phyloP scores from a whole-genome alignment of 2,888 invertebrate species.

The Drosophila anomalata region DNA sequence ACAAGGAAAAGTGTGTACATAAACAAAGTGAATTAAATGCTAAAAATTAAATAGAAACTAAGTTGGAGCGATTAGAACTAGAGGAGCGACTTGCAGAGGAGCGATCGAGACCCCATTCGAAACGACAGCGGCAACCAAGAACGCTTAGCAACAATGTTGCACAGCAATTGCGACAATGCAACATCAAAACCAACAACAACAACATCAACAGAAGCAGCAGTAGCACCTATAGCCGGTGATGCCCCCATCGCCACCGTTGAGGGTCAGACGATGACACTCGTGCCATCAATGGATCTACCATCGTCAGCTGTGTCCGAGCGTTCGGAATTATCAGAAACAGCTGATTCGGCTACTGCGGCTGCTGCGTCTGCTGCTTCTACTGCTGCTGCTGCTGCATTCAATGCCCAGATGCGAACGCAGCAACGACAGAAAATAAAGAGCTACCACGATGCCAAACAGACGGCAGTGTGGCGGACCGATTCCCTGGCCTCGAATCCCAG shows the following conservation, averaged over 20 bases:
- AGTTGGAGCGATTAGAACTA: conserved; percentile 10
- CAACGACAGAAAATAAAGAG: conserved; percentile 70
- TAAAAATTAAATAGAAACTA: conserved; percentile 16
- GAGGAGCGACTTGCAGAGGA: conserved; percentile 8
- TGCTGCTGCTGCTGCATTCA: conserved; percentile 55
- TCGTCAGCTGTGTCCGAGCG: conserved; percentile 56
- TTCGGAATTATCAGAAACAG: conserved; percentile 55
- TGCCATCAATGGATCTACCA: conserved; percentile 28
- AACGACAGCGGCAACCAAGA: conserved; percentile 27
- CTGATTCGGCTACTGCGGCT: conserved; percentile 31
- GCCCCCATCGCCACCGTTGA: conserved; percentile 47
- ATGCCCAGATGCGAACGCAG: conserved; percentile 72
- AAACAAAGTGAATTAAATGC: conserved; percentile 34
- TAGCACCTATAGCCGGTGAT: conserved; percentile 44
- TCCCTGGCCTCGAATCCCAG: conserved; percentile 69
- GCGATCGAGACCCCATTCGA: conserved; percentile 1
- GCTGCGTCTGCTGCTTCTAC: conserved; percentile 34
- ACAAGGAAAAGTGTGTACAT: conserved; percentile 44
- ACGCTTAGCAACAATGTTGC: conserved; percentile 65
- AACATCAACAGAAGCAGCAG: conserved; percentile 47
- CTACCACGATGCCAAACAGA: conserved; percentile 74
- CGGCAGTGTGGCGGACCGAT: conserved; percentile 71
- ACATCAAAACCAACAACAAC: conserved; percentile 48
- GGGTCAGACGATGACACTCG: conserved; percentile 39
- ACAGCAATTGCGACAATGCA: conserved; percentile 64